Evolutionary conservation across 1,140 invertebrate genomes (phyloP).

Genomic region (Vanessa atalanta): DNA sequence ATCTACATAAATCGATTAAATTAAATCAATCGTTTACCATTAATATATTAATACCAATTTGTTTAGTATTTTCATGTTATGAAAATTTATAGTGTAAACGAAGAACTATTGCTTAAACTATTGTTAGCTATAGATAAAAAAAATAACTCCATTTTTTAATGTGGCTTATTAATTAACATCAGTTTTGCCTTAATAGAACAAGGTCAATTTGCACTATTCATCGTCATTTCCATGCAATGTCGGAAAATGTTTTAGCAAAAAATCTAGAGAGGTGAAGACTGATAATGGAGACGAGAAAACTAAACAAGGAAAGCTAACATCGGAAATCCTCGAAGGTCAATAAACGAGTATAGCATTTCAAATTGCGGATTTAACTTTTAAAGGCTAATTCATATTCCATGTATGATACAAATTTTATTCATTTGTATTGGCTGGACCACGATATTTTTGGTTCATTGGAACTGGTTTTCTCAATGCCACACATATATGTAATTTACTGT

Average conservation of each 20-base stretch:
- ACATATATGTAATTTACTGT: not conserved
- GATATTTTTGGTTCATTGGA: not conserved
- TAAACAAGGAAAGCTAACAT: constrained; percentile 55
- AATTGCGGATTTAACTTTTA: constrained; percentile 20
- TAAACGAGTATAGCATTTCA: constrained; percentile 14
- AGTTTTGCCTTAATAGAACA: constrained; percentile 11
- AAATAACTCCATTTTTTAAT: not conserved
- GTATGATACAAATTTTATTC: constrained; percentile 1
- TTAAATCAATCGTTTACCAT: too few relatives aligned
- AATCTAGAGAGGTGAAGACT: constrained; percentile 6
- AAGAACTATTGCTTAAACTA: not conserved
- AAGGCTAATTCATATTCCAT: constrained; percentile 14
- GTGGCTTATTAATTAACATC: constrained; percentile 18
- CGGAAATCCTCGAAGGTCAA: constrained; percentile 51
- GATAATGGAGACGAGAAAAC: constrained; percentile 40
- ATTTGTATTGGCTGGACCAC: not conserved
- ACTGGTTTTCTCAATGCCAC: constrained; percentile 6
- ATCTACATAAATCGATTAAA: too few relatives aligned
- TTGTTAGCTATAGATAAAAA: not conserved
- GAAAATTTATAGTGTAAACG: too few relatives aligned
- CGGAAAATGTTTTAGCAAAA: constrained; percentile 22
- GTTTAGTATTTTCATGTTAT: too few relatives aligned
- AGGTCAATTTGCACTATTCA: constrained; percentile 24
- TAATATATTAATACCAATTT: too few relatives aligned
- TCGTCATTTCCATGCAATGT: constrained; percentile 18